These are phyloP conservation scores for Drosophila macrospina DNA, from an alignment of 2,888 invertebrate genomes.

Conservation along the genomic window DNA sequence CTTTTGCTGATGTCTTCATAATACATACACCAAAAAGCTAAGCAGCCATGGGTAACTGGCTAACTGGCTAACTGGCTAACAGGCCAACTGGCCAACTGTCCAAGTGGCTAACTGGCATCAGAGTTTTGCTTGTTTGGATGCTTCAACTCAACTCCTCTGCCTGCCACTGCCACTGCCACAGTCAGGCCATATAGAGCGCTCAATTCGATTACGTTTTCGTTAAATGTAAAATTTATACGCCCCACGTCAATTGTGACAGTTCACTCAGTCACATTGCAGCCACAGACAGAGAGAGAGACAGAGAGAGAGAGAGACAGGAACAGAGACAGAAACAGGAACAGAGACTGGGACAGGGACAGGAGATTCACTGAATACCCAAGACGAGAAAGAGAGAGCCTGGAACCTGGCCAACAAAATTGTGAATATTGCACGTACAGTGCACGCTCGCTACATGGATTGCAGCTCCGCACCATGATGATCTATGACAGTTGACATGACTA, in stretches of 20 bases:
- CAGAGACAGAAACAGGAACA: constrained; percentile 44
- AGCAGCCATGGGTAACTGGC: constrained; percentile 9
- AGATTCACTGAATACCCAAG: constrained; percentile 29
- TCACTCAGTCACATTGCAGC: constrained; percentile 73
- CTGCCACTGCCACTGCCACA: constrained; percentile 1
- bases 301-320: constrained; percentile 5
- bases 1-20: constrained; percentile 79
- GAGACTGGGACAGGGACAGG: constrained; percentile 5
- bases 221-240: constrained; percentile 83
- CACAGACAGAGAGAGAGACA: constrained; percentile 24
- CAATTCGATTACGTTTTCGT: constrained; percentile 82
- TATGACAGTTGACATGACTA: background rate
- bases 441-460: constrained; percentile 6
- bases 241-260: constrained; percentile 83
- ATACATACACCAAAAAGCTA: constrained; percentile 38
- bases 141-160: constrained; percentile 19
- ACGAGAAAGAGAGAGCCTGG: constrained; percentile 32
- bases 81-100: constrained; percentile 41
- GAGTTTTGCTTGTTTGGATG: constrained; percentile 18
- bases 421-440: constrained; percentile 62
- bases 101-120: constrained; percentile 38
- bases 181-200: constrained; percentile 80
- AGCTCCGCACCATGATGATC: background rate
- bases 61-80: constrained; percentile 30
- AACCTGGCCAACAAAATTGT: constrained; percentile 59